These are phyloP conservation scores for Tortrix viridana DNA, from an alignment of 2,888 invertebrate genomes.

Conservation along the genomic window DNA sequence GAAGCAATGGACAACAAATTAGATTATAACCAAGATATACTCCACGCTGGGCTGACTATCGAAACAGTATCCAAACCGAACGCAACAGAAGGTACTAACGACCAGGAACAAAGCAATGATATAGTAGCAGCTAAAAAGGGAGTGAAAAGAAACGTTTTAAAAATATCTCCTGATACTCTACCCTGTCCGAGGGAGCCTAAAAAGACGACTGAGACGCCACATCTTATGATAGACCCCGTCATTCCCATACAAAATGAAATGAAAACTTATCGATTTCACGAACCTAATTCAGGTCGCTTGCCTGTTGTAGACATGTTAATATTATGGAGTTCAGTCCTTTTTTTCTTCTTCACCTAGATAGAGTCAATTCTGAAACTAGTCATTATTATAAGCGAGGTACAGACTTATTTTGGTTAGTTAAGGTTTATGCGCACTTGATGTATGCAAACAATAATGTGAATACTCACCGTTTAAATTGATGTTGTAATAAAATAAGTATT, in stretches of 20 bases:
- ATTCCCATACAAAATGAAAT: slow-evolving; percentile 79
- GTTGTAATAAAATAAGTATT: slow-evolving; percentile 58
- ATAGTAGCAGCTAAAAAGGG: slow-evolving; percentile 58
- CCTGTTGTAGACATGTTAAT: slow-evolving; percentile 48
- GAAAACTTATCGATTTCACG: slow-evolving; percentile 75
- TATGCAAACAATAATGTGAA: slow-evolving; percentile 60
- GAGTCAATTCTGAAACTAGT: slow-evolving; percentile 56
- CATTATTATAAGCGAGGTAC: slow-evolving; percentile 63
- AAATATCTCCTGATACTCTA: slow-evolving; percentile 71
- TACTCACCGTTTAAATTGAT: slow-evolving; percentile 58
- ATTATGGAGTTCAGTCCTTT: slow-evolving; percentile 64
- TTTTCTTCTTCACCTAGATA: slow-evolving; percentile 71
- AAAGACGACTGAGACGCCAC: slow-evolving; percentile 68
- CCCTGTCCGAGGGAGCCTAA: slow-evolving; percentile 70
- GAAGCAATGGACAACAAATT: slow-evolving; percentile 60
- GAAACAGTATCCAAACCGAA: slow-evolving; percentile 69
- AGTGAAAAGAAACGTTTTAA: slow-evolving; percentile 68
- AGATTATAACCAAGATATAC: slow-evolving; percentile 68
- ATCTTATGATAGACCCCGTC: slow-evolving; percentile 68
- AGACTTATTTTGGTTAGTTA: slow-evolving; percentile 52
- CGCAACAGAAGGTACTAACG: slow-evolving; percentile 61
- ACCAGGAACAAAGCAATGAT: slow-evolving; percentile 56
- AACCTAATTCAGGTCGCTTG: slow-evolving; percentile 58
- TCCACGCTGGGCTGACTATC: slow-evolving; percentile 67
- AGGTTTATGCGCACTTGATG: slow-evolving; percentile 58